phyloP scores from a whole-genome alignment of 2,113 vertebrate genomes.

The Morone saxatilis region DNA sequence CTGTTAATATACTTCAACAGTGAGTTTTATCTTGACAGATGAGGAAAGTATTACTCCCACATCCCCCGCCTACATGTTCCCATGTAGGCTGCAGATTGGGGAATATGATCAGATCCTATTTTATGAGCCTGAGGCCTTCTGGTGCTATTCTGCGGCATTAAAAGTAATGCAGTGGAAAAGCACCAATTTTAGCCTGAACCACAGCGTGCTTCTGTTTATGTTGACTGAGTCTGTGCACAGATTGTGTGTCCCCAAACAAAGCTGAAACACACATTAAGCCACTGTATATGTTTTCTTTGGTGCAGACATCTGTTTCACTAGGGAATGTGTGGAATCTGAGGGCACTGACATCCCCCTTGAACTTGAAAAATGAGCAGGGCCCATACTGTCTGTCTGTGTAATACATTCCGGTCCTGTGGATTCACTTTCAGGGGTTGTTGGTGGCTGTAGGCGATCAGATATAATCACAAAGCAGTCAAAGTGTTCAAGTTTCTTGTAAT shows the following conservation, averaged over 20 bases:
- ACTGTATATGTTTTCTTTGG: slow-evolving; percentile 48
- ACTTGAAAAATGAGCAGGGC: slow-evolving; percentile 70
- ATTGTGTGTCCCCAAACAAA: slow-evolving; percentile 58
- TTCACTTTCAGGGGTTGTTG: slow-evolving; percentile 44
- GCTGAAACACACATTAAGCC: slow-evolving; percentile 45
- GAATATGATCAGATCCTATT: slow-evolving; percentile 39
- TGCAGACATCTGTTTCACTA: slow-evolving; percentile 61
- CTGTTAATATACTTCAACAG: neutral
- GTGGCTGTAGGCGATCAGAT: slow-evolving; percentile 2
- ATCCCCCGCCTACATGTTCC: slow-evolving; percentile 14
- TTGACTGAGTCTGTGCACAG: slow-evolving; percentile 33
- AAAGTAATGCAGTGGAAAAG: neutral
- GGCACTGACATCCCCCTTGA: slow-evolving; percentile 69
- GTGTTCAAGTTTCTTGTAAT: neutral
- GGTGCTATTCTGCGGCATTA: too few species aligned
- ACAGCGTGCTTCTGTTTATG: slow-evolving; percentile 42
- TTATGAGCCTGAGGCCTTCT: slow-evolving; percentile 20
- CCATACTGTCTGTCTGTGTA: slow-evolving; percentile 31
- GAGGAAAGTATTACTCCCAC: slow-evolving; percentile 16
- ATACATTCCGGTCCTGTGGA: slow-evolving; percentile 6
- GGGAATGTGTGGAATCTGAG: slow-evolving; percentile 71
- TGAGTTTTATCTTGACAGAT: neutral
- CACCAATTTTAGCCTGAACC: neutral
- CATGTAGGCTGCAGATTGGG: slow-evolving; percentile 21
- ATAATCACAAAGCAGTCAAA: neutral